A percentile compares a stretch with the other conserved stretches of the same genome.
Evolutionary conservation across 2,888 invertebrate genomes (phyloP).

Genomic region (Xanthorhoe spadicearia): DNA sequence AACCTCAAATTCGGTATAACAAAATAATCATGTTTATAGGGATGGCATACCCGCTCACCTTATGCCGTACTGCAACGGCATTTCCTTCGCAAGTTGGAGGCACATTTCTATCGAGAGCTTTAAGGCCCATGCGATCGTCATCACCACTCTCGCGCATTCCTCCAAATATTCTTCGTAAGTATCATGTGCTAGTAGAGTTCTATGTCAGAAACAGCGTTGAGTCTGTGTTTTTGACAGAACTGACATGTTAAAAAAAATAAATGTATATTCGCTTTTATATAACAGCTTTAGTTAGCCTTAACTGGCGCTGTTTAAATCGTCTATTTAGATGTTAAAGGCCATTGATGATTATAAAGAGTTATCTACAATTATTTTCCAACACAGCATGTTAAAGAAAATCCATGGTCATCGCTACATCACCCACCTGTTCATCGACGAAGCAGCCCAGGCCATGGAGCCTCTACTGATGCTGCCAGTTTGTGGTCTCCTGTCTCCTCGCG

Average conservation of each 20-base stretch:
- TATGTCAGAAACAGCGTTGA: too few species aligned
- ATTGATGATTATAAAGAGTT: background rate
- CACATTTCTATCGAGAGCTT: background rate
- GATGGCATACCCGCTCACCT: slow-evolving; percentile 8
- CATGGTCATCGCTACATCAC: slow-evolving; percentile 10
- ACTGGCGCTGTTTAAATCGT: too few species aligned
- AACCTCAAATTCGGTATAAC: too few species aligned
- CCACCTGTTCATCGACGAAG: slow-evolving; percentile 91
- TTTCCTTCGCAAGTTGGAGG: background rate
- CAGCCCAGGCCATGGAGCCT: slow-evolving; percentile 88
- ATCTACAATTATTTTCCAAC: background rate
- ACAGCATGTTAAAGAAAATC: slow-evolving; percentile 5
- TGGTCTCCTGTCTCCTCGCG: slow-evolving; percentile 12
- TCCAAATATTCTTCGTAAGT: slow-evolving; percentile 26
- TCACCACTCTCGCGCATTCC: slow-evolving; percentile 23
- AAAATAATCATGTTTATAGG: slow-evolving; percentile 3
- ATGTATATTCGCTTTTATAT: too few species aligned
- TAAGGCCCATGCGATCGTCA: slow-evolving; percentile 15
- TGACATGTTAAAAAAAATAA: too few species aligned
- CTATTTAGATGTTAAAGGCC: too few species aligned
- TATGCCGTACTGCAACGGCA: slow-evolving; percentile 8
- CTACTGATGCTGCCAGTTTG: slow-evolving; percentile 12
- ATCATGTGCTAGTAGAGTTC: background rate
- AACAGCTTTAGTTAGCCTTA: too few species aligned
- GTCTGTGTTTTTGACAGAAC: too few species aligned